These are phyloP conservation scores for Caretta caretta DNA, from an alignment of 2,113 vertebrate species.

Conservation along the genomic window DNA sequence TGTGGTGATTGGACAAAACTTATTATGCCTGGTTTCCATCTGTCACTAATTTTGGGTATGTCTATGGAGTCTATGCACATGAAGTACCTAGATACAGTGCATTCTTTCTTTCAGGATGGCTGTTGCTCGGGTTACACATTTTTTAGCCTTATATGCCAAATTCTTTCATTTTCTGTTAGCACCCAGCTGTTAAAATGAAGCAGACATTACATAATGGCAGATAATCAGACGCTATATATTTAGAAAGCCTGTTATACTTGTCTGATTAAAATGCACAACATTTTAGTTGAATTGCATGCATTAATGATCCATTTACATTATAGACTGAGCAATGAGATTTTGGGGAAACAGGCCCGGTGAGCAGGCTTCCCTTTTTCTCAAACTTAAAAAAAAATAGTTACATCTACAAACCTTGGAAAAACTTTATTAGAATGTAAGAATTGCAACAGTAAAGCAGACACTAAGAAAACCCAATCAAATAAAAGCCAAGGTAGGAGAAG, in stretches of 20 bases:
- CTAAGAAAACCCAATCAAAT: background rate
- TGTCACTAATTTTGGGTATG: background rate
- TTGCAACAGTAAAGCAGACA: background rate
- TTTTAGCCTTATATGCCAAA: slow-evolving; percentile 10
- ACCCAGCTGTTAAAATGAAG: slow-evolving; percentile 20
- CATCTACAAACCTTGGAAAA: background rate
- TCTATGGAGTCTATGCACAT: slow-evolving; percentile 52
- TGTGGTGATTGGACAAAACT: background rate
- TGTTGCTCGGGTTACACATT: background rate
- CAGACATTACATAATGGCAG: background rate
- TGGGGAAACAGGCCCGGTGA: background rate
- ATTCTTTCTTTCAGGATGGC: background rate
- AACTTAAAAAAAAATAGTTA: background rate
- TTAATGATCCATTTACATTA: slow-evolving; percentile 35
- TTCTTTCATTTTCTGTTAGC: slow-evolving; percentile 5
- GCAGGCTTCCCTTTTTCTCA: background rate
- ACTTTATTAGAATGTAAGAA: background rate
- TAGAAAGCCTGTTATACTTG: background rate
- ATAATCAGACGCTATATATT: slow-evolving; percentile 24
- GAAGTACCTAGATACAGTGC: slow-evolving; percentile 42
- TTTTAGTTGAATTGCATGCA: slow-evolving; percentile 21
- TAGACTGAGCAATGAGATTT: background rate
- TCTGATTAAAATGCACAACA: slow-evolving; percentile 28
- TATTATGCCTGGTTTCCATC: background rate
- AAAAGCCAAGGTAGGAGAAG: slow-evolving; percentile 13